These are phyloP conservation scores for Sinotaia quadrata DNA, from an alignment of 2,888 invertebrate genomes.

Conservation along the genomic window DNA sequence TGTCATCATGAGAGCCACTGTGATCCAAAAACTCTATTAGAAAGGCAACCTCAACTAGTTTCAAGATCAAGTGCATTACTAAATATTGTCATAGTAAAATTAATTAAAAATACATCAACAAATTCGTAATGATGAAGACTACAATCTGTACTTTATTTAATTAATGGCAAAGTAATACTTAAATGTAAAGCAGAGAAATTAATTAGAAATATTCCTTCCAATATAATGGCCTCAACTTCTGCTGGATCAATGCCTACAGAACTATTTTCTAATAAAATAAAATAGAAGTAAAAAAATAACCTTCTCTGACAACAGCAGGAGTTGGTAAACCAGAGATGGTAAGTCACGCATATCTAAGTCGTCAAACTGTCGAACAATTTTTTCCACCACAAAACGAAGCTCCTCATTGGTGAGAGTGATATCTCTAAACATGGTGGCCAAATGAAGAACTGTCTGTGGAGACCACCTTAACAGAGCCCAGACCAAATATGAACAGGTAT, in stretches of 20 bases:
- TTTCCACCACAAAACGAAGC: constrained; percentile 67
- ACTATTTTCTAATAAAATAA: too few species aligned
- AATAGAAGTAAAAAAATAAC: too few species aligned
- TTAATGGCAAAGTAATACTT: background rate
- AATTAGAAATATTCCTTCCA: background rate
- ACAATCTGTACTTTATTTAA: too few species aligned
- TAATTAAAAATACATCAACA: too few species aligned
- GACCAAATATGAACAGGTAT: background rate
- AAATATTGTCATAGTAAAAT: too few species aligned
- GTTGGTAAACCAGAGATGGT: constrained; percentile 71
- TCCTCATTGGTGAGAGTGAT: constrained; percentile 66
- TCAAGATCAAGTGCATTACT: too few species aligned
- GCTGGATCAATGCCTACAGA: too few species aligned
- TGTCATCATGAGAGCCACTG: too few species aligned
- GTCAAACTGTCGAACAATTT: constrained; percentile 64
- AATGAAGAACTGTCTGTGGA: constrained; percentile 57
- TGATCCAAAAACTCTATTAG: too few species aligned
- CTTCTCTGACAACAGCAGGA: constrained; percentile 69
- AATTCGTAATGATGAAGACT: too few species aligned
- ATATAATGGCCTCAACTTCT: too few species aligned
- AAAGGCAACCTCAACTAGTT: too few species aligned
- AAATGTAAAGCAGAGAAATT: background rate
- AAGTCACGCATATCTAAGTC: constrained; percentile 67
- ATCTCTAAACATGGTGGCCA: constrained; percentile 69
- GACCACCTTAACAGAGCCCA: constrained; percentile 60